Evolutionary conservation across 1,140 invertebrate species (phyloP), one percentile per base, ranked within the genome.

Genomic region (Stegodyphus mimosarum): DNA sequence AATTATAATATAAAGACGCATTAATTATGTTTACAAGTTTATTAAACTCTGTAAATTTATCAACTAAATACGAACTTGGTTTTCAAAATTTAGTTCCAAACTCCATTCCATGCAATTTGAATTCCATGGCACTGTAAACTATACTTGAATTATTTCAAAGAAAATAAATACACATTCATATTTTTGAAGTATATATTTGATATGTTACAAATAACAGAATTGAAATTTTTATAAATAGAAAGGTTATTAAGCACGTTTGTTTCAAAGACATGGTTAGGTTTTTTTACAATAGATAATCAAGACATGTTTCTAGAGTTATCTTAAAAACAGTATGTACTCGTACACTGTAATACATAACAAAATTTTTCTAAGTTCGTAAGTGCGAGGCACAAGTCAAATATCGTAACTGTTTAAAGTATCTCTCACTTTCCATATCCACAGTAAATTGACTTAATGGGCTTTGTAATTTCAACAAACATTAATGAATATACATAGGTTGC

Each of bases 161-260:
- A 15, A 15, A 60, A 60, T 11, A 60, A 60, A 60, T 9, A 60
- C 9, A 2, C 55, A 60, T 0, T 9, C 15, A 15, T 60, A 64
- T 79, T 70, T 52, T 52, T 15, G 50, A 79, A 79, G 77, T 79
- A 79, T 79, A 79, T 79, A 79, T 79, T 79, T 79, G 77, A 79
- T 79, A 79, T 79, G 77, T 79, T 79, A 79, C 77, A 79, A 79
- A 79, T 55, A 79, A 79, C 64, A 60, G 64, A 79, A 49, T 70
- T 53, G 9, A 60, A 15, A 60, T 2, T 60, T 69, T 70, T 13
- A 78, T 78, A 67, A 69, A 78, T 51, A 78, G 50, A 66, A 67
- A 70, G 18, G 66, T 79, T 49, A 70, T 70, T 70, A 79, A 79
- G 52, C 77, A 79, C 77, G 69, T 15, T 70, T 55, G 6, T 63